phyloP scores from a whole-genome alignment of 2,113 vertebrate species.

The Loxodonta africana region DNA sequence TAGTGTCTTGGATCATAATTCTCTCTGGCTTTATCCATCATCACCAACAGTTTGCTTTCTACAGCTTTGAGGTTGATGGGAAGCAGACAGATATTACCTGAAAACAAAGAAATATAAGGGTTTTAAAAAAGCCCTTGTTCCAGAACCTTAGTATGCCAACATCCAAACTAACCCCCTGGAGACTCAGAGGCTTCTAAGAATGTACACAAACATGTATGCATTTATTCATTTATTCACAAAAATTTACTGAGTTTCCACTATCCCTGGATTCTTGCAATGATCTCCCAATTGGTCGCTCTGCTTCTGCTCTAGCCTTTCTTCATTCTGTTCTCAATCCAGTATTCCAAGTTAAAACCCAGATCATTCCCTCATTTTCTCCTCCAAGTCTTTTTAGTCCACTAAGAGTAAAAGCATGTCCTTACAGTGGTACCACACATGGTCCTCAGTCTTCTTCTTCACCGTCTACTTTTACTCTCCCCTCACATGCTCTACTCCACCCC shows the following conservation, averaged over 20 bases:
- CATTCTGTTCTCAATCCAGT: background rate
- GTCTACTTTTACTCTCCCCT: background rate
- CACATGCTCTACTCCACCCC: background rate
- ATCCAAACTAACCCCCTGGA: background rate
- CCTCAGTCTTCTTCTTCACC: background rate
- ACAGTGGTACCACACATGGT: background rate
- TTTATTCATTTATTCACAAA: conserved; percentile 29
- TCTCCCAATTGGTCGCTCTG: background rate
- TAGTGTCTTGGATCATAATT: background rate
- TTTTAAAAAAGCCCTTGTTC: background rate
- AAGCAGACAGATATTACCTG: background rate
- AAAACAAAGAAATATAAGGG: conserved; percentile 10
- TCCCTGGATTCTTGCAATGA: background rate
- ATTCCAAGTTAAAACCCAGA: background rate
- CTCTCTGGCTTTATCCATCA: conserved; percentile 65
- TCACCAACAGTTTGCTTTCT: conserved; percentile 14
- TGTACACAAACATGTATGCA: background rate
- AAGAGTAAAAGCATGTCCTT: background rate
- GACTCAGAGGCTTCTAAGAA: background rate
- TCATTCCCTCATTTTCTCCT: background rate
- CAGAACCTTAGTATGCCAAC: background rate
- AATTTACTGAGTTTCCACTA: background rate
- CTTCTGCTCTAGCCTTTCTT: background rate
- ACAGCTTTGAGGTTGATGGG: background rate
- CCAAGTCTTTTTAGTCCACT: background rate